Conservation (phyloP, 2,113 vertebrate species). For the Pandion haliaetus region DNA sequence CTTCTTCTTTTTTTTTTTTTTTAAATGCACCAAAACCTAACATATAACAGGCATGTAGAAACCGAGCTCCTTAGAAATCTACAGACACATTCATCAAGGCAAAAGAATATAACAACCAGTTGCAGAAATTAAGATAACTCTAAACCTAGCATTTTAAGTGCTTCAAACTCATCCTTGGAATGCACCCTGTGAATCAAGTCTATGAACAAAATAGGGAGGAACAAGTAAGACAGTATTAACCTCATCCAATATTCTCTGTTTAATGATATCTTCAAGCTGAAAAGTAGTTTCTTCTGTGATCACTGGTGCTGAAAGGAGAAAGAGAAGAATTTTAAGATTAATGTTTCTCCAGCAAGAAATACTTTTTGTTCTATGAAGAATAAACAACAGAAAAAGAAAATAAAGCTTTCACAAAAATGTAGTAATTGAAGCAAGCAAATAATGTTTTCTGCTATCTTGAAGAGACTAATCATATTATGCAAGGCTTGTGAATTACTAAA, state of each 20-base stretch:
- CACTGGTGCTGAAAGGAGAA: conserved; percentile 81
- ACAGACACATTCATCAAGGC: background rate
- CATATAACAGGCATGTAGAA: background rate
- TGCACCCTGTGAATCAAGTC: background rate
- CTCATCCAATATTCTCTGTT: conserved; percentile 95
- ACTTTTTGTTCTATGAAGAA: background rate
- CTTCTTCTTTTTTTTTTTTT: no score
- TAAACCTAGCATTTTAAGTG: background rate
- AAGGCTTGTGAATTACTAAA: background rate
- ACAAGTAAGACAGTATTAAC: conserved; percentile 62
- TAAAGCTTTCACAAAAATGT: background rate
- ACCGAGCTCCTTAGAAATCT: background rate
- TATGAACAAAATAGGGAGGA: background rate
- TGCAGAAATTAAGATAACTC: background rate
- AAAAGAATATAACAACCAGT: background rate
- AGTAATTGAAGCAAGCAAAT: background rate
- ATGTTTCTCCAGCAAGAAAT: background rate
- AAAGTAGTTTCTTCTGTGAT: conserved; percentile 95
- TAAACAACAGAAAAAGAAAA: background rate
- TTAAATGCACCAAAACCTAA: background rate
- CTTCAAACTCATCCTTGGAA: background rate
- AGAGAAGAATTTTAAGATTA: background rate
- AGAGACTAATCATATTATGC: background rate
- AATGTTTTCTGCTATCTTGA: background rate
- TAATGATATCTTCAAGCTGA: conserved; percentile 93